phyloP scores from a whole-genome alignment of 1,140 invertebrate species.

The Panagrolaimus sp. region DNA sequence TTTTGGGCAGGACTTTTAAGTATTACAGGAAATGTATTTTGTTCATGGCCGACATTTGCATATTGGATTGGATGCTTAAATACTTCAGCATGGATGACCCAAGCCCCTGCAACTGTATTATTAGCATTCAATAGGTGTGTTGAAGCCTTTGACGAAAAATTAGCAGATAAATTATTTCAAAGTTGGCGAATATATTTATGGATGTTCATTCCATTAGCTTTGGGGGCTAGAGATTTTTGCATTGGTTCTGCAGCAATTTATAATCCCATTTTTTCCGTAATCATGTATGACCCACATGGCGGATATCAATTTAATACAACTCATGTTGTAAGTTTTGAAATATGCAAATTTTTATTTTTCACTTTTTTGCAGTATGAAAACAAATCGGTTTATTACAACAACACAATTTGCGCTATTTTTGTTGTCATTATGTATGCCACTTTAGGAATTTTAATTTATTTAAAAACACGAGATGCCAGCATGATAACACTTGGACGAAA shows the following conservation, averaged over 20 bases:
- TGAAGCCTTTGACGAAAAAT: neutral
- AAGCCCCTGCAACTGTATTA: neutral
- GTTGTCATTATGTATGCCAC: neutral
- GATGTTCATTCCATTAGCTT: neutral
- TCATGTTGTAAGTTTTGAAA: neutral
- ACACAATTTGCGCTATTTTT: neutral
- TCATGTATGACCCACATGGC: slow-evolving; percentile 18
- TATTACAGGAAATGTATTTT: slow-evolving; percentile 26
- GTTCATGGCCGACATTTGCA: slow-evolving; percentile 25
- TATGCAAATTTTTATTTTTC: neutral
- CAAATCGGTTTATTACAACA: neutral
- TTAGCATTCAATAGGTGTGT: slow-evolving; percentile 22
- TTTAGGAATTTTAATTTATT: neutral
- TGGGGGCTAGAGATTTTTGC: neutral
- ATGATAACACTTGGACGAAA: neutral
- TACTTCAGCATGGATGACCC: slow-evolving; percentile 12
- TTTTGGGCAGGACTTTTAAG: slow-evolving; percentile 22
- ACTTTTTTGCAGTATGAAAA: neutral
- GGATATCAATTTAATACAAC: slow-evolving; percentile 10
- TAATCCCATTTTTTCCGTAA: slow-evolving; percentile 3
- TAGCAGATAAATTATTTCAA: slow-evolving; percentile 16
- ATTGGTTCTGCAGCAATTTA: slow-evolving; percentile 6
- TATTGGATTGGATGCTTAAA: neutral
- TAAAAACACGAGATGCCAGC: neutral
- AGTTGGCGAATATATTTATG: slow-evolving; percentile 17